Percentiles rank a stretch among this genome's conserved stretches.
phyloP scores from a whole-genome alignment of 2,797 vertebrate genomes.

The Sylvia borin region DNA sequence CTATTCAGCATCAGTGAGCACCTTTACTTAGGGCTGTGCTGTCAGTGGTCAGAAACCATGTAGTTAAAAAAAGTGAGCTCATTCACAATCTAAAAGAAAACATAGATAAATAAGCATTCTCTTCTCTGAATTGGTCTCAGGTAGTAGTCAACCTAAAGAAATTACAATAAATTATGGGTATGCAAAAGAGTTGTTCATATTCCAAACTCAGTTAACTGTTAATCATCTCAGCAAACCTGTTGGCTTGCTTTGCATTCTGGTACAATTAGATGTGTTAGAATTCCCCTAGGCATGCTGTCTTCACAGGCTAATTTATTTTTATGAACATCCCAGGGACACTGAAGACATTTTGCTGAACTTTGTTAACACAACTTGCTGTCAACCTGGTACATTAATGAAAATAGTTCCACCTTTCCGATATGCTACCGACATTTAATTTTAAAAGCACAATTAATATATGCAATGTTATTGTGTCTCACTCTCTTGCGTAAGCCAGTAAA shows the following conservation, averaged over 20 bases:
- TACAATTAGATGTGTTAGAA: constrained; percentile 20
- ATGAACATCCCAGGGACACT: constrained; percentile 9
- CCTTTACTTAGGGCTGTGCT: neutral
- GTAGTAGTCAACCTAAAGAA: neutral
- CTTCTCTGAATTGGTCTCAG: neutral
- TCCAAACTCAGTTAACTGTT: constrained; percentile 7
- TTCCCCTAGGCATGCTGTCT: constrained; percentile 36
- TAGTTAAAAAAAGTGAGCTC: neutral
- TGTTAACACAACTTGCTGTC: constrained; percentile 32
- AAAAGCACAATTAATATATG: constrained; percentile 55
- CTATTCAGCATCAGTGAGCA: neutral
- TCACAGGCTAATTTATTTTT: constrained; percentile 55
- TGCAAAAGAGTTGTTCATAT: constrained; percentile 26
- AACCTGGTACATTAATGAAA: constrained; percentile 3
- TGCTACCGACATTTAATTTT: constrained; percentile 32
- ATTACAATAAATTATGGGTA: neutral
- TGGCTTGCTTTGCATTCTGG: constrained; percentile 40
- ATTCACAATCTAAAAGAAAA: constrained; percentile 11
- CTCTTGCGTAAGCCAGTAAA: constrained; percentile 38
- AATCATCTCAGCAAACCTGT: constrained; percentile 53
- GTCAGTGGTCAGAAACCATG: neutral
- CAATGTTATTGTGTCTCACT: constrained; percentile 1
- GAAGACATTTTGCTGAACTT: constrained; percentile 37
- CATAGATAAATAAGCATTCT: neutral
- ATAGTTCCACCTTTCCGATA: constrained; percentile 3